A percentile compares a stretch with the other conserved stretches of the same genome.
Evolutionary conservation across 2,113 vertebrate species (phyloP).

Genomic region (Morphnarchus princeps): DNA sequence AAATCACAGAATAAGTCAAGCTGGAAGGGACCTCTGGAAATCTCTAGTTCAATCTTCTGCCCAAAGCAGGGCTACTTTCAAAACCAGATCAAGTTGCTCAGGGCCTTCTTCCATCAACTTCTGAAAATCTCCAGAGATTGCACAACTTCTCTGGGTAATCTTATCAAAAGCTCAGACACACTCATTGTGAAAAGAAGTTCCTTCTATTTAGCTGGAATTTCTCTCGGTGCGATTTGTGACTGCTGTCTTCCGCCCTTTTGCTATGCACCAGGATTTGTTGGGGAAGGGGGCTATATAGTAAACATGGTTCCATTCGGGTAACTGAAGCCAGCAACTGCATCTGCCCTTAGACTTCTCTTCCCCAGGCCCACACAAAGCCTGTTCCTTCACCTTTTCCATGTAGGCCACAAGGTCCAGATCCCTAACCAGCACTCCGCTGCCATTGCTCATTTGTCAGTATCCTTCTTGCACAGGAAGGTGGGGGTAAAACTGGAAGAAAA

Average conservation of each 20-base stretch:
- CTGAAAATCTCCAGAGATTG: background rate
- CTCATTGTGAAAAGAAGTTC: background rate
- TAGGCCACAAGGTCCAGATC: background rate
- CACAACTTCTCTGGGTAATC: background rate
- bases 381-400: background rate
- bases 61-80: background rate
- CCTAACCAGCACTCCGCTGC: background rate
- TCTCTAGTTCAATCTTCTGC: background rate
- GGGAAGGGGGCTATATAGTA: background rate
- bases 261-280: background rate
- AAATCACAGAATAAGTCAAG: background rate
- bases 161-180: background rate
- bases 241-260: background rate
- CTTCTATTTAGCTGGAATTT: background rate
- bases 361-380: background rate
- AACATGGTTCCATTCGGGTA: background rate
- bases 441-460: background rate
- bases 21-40: background rate
- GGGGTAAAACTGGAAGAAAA: background rate
- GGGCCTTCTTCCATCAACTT: background rate
- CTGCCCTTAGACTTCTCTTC: background rate
- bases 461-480: background rate
- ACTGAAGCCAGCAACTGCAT: fast-evolving
- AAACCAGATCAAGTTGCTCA: background rate
- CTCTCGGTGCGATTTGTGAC: background rate